Base-by-base conservation (phyloP, 2,113 vertebrate species). In the Albula glossodonta region DNA sequence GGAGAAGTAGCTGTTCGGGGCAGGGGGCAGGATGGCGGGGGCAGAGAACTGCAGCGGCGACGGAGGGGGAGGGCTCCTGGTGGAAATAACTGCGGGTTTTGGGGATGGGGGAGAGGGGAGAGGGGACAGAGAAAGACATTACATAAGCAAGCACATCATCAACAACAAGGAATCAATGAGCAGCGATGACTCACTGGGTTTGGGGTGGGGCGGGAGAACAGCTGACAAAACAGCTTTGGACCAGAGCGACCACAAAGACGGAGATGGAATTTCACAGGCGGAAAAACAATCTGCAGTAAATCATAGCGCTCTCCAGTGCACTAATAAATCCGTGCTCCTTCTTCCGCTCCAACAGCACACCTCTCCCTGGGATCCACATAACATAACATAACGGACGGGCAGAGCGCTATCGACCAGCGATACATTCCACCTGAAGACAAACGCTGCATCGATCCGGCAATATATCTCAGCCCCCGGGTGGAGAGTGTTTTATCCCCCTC, bases 1-100 rank as follows among this genome's bases (percentile, higher is more conserved):
- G 89, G 98, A 97, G 92, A 99, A 99, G 95, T 99, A 99, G 91
- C 97, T 95, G 52, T 97, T 97, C 1, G 98, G 97, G 86, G 97
- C 97, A 82, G 98, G 98, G 93, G 98, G 98, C 90, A 99, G 95
- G 94, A 99, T 99, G 91, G 98, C 95, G 88, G 98, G 96, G 89
- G 97, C 96, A 86, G 98, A 97, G 96, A 99, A 99, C 93, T 97
- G 98, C 95, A 99, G 90, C 56, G 98, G 98, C 87, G 98, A 99
- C 87, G 98, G 97, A n/a, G 98, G 97, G 91, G 98, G 98, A 88
- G 98, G 97, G 96, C 97, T 99, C 96, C 98, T 97, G 87, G 98
- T 97, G 91, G 98, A 99, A 96, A 99, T 99, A 95, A 99, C 98
- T 99, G 91, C 9, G 85, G 4, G 31, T 41, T 41, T 41, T 41